Conservation (phyloP, 2,797 vertebrate genomes). For the Leptodactylus fallax region DNA sequence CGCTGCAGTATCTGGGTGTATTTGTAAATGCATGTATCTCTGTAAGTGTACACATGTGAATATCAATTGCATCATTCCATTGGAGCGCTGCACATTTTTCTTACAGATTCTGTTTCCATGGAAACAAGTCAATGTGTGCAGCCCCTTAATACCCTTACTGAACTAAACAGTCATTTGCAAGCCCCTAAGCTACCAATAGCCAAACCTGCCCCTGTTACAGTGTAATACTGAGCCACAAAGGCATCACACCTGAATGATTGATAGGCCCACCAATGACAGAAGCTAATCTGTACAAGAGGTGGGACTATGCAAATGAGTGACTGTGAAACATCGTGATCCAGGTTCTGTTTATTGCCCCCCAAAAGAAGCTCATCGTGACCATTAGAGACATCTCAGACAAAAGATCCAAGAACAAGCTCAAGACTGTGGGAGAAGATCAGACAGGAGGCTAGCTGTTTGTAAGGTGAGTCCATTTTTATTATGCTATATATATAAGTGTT, state of each 20-base stretch:
- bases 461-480: constrained; percentile 40
- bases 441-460: constrained; percentile 5
- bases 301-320: constrained; percentile 58
- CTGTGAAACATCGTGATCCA: constrained; percentile 61
- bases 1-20: constrained; percentile 2
- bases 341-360: constrained; percentile 58
- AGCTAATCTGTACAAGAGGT: constrained; percentile 31
- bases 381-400: constrained; percentile 20
- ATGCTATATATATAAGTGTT: neutral
- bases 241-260: constrained; percentile 56
- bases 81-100: constrained; percentile 41
- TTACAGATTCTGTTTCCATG: constrained; percentile 59
- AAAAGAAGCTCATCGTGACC: constrained; percentile 51
- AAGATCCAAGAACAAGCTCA: neutral
- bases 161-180: constrained; percentile 46
- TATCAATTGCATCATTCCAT: constrained; percentile 56
- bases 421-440: constrained; percentile 5
- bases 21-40: constrained; percentile 10
- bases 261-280: constrained; percentile 41
- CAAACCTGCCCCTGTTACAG: constrained; percentile 18
- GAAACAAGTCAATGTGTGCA: constrained; percentile 56
- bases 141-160: constrained; percentile 29
- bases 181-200: constrained; percentile 60
- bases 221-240: constrained; percentile 47
- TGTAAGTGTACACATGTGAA: constrained; percentile 25